Conservation (phyloP, 2,888 invertebrate genomes). For the Stenurella melanura region DNA sequence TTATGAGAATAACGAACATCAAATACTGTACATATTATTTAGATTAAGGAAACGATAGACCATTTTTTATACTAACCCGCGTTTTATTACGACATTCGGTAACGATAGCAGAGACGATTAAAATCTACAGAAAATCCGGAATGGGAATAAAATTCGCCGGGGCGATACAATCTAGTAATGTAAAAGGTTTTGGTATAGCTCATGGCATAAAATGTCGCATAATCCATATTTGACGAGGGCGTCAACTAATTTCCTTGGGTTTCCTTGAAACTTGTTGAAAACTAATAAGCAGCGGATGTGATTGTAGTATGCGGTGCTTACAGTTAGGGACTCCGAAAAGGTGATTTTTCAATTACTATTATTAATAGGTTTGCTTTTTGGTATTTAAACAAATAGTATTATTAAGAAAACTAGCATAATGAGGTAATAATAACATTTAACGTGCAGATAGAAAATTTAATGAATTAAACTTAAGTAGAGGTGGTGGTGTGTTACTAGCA, state of each 20-base stretch:
- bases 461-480: too few relatives aligned
- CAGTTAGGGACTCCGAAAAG: too few relatives aligned
- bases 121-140: conserved; percentile 8
- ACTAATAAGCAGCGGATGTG: neutral
- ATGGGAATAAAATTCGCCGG: neutral
- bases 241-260: conserved; percentile 7
- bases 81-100: conserved; percentile 5
- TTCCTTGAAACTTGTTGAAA: neutral
- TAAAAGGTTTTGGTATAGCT: neutral
- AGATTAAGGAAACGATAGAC: neutral
- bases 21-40: conserved; percentile 1
- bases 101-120: conserved; percentile 12
- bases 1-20: neutral
- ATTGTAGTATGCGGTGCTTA: neutral
- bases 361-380: too few relatives aligned
- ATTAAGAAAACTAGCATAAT: too few relatives aligned
- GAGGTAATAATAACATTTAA: too few relatives aligned
- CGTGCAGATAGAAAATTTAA: too few relatives aligned
- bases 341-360: too few relatives aligned
- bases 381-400: too few relatives aligned
- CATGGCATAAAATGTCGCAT: conserved; percentile 17
- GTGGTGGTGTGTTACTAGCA: too few relatives aligned
- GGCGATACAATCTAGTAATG: conserved; percentile 10
- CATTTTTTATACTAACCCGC: neutral
- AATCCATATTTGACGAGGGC: neutral